Evolutionary conservation across 2,113 vertebrate species (phyloP), one percentile per base, ranked within the genome.

Genomic region (Myotis yumanensis): DNA sequence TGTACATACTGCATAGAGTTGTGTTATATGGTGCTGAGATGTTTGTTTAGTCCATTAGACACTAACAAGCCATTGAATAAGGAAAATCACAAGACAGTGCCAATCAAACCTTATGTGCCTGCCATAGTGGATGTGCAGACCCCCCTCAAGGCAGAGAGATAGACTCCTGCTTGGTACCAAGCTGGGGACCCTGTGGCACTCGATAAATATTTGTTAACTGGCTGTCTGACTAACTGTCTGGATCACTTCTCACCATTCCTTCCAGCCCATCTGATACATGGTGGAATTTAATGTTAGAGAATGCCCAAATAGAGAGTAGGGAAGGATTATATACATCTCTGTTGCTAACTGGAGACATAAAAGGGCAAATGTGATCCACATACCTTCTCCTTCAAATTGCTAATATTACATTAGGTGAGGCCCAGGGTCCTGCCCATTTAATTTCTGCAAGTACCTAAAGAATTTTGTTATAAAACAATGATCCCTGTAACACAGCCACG

Each of bases 41-140:
- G n/a, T 93, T 95, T 96, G 82, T 93, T 93, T 95, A 96, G 95
- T 95, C 64, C 85, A 83, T 71, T 83, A 93, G 90, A 94, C 43
- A 89, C 59, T 76, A 96, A 95, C 86, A 94, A 89, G 77, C 18
- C 86, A 94, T 83, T 93, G 69, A 95, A 82, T 76, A 72, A 89
- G 62, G 82, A 80, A 95, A 95, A 95, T 73, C 43, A 90, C 64
- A 80, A 83, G 54, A 86, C 4, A 0, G 54, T 96, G 77, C 82
- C 95, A 95, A 35, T 4, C 91, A 83, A 95, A 89, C 52, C 64
- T 94, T 72, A 20, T 30, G 57, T 68, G 46, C 72, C 76, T 95
- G 81, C n/a, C 73, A 35, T 54, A 35, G 30, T 64, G 48, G 46
- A 22, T 22, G 64, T 30, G 40, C 79, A 86, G 62, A 40, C 40